Base-by-base conservation (phyloP, 2,113 vertebrate species). In the Hyperoodon ampullatus region DNA sequence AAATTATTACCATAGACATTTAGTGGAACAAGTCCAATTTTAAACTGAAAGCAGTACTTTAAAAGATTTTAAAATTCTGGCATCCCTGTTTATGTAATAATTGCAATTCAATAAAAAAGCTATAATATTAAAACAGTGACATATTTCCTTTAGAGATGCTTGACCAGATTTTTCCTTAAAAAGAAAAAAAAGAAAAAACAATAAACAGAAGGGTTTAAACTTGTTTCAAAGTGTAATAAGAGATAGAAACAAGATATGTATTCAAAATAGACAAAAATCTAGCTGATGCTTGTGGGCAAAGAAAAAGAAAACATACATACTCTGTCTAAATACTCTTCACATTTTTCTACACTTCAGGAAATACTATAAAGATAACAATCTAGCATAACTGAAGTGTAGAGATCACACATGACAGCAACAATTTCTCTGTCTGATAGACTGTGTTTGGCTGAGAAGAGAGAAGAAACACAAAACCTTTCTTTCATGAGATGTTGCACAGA, bases 31-130 rank as follows among this genome's bases (percentile, higher is more conserved):
- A 58, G 71, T 95, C 97, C 98, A 97, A 88, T 72, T 95, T 97
- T 97, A 97, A 97, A 98, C 92, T 93, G 35, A 97, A 96, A 95
- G 94, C 95, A 93, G 90, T 77, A 74, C 95, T 95, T 95, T 78
- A 93, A 94, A 93, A 92, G 72, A 92, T 75, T 96, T 72, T 14
- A 30, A 80, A 97, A 92, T 95, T 95, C 88, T 96, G 96, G 92
- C 80, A 94, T 95, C 42, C 33, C 65, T 78, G 50, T 94, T 91
- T 88, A 90, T 86, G 6, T 55, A 97, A 94, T 93, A 96, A 97
- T 97, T 96, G 77, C 42, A 93, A 90, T 96, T 95, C 95, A 97
- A 95, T 97, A 83, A 97, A 75, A 85, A 94, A 88, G 33, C 35
- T 39, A 82, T 88, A 88, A 80, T 95, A 96, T 96, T 95, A 91